Conservation (phyloP, 2,888 invertebrate genomes). For the Coleophora deauratella region DNA sequence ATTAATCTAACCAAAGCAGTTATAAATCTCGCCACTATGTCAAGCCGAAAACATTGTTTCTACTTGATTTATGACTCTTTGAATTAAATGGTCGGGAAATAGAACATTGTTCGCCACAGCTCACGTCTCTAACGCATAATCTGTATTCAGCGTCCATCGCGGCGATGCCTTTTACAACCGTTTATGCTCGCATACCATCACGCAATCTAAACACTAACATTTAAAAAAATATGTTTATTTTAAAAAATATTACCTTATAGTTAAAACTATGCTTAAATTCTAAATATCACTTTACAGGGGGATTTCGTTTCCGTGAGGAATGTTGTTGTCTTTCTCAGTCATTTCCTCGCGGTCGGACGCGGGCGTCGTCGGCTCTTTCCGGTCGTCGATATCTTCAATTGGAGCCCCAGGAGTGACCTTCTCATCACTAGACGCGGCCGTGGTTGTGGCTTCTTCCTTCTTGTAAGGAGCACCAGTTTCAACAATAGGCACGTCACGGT, state of each 20-base stretch:
- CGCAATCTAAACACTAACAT: conserved; percentile 37
- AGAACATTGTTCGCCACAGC: conserved; percentile 6
- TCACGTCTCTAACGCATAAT: conserved; percentile 3
- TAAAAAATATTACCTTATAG: conserved; percentile 63
- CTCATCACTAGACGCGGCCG: conserved; percentile 1
- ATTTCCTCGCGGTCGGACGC: conserved; percentile 35
- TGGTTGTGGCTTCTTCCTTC: conserved; percentile 20
- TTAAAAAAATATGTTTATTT: conserved; percentile 62
- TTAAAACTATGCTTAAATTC: conserved; percentile 45
- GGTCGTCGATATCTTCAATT: conserved; percentile 28
- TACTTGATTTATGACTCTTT: too few relatives aligned
- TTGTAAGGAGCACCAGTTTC: conserved; percentile 40
- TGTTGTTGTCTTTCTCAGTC: conserved; percentile 50
- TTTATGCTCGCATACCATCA: conserved; percentile 9
- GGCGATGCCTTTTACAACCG: conserved; percentile 4
- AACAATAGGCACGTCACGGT: conserved; percentile 47
- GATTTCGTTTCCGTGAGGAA: conserved; percentile 53
- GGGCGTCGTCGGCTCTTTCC: conserved; percentile 46
- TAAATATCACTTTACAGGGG: conserved; percentile 54
- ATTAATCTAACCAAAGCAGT: too few relatives aligned
- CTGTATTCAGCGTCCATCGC: conserved; percentile 6
- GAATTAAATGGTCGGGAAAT: too few relatives aligned
- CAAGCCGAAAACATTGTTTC: too few relatives aligned
- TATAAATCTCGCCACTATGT: too few relatives aligned
- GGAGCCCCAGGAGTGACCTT: conserved; percentile 10